Evolutionary conservation across 2,888 invertebrate species (phyloP), one percentile per base, ranked within the genome.

Genomic region (Falcaria lacertinaria): DNA sequence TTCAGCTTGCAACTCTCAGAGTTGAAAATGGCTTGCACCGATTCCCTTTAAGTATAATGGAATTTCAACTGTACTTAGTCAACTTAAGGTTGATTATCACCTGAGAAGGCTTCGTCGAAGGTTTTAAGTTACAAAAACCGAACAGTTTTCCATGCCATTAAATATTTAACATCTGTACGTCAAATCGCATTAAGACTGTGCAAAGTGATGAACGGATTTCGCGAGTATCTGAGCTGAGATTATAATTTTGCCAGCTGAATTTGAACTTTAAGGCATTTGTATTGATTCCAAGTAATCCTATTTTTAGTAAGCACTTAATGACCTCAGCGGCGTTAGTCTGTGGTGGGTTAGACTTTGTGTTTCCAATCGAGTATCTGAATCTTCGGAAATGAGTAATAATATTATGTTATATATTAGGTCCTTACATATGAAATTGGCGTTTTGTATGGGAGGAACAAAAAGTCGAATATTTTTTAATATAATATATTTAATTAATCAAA

Each of bases 121-220:
- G 72, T 80, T 67, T 87, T 72, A 48, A 60, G 74, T 88, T 88
- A 79, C 85, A 75, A 80, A 37, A 83, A 79, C 77, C 75, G 64
- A 73, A 70, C 77, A 60, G 73, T 85, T 87, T 87, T 86, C 80
- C 86, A 71, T 64, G 50, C 76, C 80, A 84, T 88, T 87, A 74
- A 74, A 72, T 76, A 68, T 69, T 74, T 72, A 80, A 80, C 81
- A 80, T 83, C 76, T 72, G 74, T 66, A 79, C 74, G 85, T 82
- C 85, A 77, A 72, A 74, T 65, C 69, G 66, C 43, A 65, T 84
- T 74, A 77, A 59, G 60, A 56, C 62, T 52, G 64, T n/a, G 67
- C 62, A 58, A 45, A 47, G 58, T 69, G 79, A 82, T 64, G 77
- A 64, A 72, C 53, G 44, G 45, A 51, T 68, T 72, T 69, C 48